Base-by-base conservation (phyloP, 2,797 vertebrate genomes). In the Hipposideros larvatus region DNA sequence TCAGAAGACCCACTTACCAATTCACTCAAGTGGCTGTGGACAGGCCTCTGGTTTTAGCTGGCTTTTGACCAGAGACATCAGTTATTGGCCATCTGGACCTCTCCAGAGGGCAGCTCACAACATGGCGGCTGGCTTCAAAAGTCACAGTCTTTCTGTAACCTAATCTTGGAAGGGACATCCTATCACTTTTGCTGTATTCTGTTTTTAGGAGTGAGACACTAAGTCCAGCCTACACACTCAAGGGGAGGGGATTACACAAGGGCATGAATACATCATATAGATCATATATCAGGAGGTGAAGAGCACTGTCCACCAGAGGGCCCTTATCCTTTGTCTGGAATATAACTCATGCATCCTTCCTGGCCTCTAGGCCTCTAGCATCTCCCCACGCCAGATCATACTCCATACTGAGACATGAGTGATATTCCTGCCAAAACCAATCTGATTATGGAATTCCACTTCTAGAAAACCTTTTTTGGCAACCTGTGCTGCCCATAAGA, bases 291-390 rank as follows among this genome's bases (percentile, higher is more conserved):
- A 78, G 57, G 31, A 92, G 53, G 37, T 51, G 31, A 53, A 93
- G 79, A 77, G 83, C 75, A 57, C 5, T 71, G 43, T 55, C 88
- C 79, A 84, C 59, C 43, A 79, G 83, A 90, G 86, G 63, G 71
- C 48, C 66, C 11, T 93, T 96, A 63, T 90, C 59, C 92, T 96
- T 90, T 78, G 19, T 70, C 63, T 94, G 66, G 55, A 84, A 80
- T 51, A 13, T 13, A 41, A 63, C 28, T 8, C 4, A 16, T 31
- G 41, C 22, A 74, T 46, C 43, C 41, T 80, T 46, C 34, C 14
- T 73, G 63, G 51, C 46, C 43, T 91, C 28, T 37, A 80, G 71
- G 66, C 24, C 80, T 71, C 31, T 57, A 63, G 66, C 10, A 16
- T 70, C 26, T 86, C 43, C 19, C 46, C 2, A 28, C 10, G 75